These are phyloP conservation scores for Nannospalax galili DNA, from an alignment of 2,113 vertebrate species.

Conservation along the genomic window DNA sequence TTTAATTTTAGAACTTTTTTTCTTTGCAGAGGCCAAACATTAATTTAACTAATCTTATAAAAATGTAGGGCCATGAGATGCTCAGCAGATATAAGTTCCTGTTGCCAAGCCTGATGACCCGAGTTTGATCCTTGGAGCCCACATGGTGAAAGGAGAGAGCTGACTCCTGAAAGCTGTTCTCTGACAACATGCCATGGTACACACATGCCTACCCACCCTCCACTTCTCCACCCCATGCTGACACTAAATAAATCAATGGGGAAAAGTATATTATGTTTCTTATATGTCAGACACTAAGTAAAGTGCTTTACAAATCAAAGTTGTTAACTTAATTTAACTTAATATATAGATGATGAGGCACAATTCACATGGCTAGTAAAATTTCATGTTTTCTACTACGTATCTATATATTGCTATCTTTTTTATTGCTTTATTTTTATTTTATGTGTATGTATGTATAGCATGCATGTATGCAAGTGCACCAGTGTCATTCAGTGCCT, in stretches of 20 bases:
- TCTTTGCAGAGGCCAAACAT: conserved; percentile 30
- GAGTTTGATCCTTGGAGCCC: no score
- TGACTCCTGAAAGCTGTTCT: no score
- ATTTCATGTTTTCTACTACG: background rate
- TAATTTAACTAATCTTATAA: conserved; percentile 28
- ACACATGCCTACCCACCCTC: background rate
- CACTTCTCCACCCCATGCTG: background rate
- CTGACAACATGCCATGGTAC: no score
- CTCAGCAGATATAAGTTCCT: background rate
- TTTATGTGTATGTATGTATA: no score
- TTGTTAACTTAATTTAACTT: background rate
- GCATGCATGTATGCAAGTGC: no score
- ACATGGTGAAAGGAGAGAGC: no score
- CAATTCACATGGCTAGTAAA: background rate
- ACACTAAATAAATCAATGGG: background rate
- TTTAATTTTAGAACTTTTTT: background rate
- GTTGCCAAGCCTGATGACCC: no score
- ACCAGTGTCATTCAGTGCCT: no score
- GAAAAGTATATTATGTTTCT: background rate
- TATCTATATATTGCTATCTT: background rate
- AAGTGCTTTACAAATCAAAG: conserved; percentile 24
- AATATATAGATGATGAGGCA: background rate
- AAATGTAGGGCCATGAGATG: background rate
- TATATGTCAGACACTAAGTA: background rate
- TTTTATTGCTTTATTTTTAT: no score